Conservation (phyloP, 2,113 vertebrate species). For the Poeciliopsis turrubarensis region DNA sequence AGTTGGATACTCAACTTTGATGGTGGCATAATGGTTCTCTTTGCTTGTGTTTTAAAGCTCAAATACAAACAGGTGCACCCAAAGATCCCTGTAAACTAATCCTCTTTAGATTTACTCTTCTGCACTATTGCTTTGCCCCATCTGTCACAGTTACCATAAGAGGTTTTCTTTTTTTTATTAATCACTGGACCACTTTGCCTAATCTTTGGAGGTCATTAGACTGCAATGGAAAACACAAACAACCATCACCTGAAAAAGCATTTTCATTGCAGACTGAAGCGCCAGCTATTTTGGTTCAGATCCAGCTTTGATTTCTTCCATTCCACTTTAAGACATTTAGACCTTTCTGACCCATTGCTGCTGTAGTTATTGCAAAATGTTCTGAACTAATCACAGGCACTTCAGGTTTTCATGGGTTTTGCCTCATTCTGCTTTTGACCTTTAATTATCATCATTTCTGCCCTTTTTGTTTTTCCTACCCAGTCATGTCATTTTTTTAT, state of each 20-base stretch:
- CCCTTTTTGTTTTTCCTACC: background rate
- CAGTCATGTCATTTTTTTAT: background rate
- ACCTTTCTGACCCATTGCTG: background rate
- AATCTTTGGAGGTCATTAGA: constrained; percentile 1
- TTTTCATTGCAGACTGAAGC: background rate
- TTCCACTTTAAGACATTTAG: background rate
- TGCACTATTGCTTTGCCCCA: background rate
- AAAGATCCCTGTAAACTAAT: background rate
- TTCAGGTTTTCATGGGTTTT: background rate
- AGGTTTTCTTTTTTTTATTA: background rate
- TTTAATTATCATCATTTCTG: constrained; percentile 2
- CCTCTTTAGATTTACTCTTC: background rate
- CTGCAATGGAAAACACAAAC: background rate
- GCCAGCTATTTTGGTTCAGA: background rate
- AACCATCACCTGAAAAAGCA: background rate
- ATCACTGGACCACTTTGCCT: background rate
- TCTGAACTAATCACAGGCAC: background rate
- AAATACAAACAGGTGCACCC: background rate
- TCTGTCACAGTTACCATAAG: background rate
- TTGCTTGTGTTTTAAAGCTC: background rate
- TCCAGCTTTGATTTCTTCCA: background rate
- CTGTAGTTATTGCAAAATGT: background rate
- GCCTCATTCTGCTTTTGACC: constrained; percentile 2
- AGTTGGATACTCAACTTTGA: background rate
- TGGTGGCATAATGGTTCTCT: background rate